Conservation (phyloP, 2,888 invertebrate species). For the Cheilosia urbana region DNA sequence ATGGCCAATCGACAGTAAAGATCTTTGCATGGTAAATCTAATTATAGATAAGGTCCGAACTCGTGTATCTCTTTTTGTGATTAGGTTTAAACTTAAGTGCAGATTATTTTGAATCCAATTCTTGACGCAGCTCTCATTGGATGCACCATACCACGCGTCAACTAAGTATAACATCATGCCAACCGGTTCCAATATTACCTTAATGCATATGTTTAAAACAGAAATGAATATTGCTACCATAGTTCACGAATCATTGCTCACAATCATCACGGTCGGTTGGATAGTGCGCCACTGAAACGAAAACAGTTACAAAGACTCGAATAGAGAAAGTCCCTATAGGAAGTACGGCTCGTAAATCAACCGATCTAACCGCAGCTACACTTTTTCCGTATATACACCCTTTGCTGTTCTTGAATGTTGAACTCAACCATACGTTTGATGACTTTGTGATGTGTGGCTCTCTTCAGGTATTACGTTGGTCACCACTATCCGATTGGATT, state of each 20-base stretch:
- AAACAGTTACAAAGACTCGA: background rate
- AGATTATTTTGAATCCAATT: too few relatives aligned
- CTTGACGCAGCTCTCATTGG: too few relatives aligned
- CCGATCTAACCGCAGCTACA: background rate
- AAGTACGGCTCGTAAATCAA: background rate
- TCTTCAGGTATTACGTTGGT: background rate
- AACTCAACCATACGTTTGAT: too few relatives aligned
- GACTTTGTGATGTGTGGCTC: background rate
- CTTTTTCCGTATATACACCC: too few relatives aligned
- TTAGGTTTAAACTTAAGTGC: too few relatives aligned
- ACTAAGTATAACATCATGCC: too few relatives aligned
- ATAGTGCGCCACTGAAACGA: background rate
- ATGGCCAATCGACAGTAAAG: too few relatives aligned
- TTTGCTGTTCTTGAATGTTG: too few relatives aligned
- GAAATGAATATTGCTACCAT: background rate
- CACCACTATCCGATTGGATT: background rate
- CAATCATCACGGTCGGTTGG: conserved; percentile 3
- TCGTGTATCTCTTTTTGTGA: too few relatives aligned
- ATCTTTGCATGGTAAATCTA: too few relatives aligned
- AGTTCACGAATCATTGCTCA: background rate
- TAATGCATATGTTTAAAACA: background rate
- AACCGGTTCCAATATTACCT: background rate
- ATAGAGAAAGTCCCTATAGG: background rate
- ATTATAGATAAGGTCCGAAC: too few relatives aligned
- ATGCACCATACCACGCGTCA: too few relatives aligned